Evolutionary conservation across 1,140 invertebrate species (phyloP), one percentile per base, ranked within the genome.

Genomic region (Tribolium castaneum): DNA sequence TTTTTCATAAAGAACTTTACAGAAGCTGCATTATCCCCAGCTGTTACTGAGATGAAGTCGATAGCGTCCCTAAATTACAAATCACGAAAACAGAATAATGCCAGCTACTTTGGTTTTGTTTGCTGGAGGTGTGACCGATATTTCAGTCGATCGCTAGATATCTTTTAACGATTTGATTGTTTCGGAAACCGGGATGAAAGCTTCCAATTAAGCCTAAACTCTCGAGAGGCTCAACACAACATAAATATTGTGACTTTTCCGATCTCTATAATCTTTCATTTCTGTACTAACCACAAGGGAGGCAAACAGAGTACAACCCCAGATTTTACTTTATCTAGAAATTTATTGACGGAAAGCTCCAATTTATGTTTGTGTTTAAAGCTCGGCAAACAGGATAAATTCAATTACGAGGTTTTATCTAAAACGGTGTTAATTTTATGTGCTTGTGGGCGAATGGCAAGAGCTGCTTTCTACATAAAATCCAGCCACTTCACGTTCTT

Each of bases 1-100:
- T 66, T 66, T 66, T 66, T 66, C 59, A 66, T 66, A 66, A 66
- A 35, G 59, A 66, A 66, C 59, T 66, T 66, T 62, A 12, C 22
- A 66, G 59, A 66, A 66, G 59, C 59, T 66, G 35, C 59, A 66
- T 66, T 66, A 66, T 66, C 59, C 59, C 14, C 59, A 66, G 59
- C 59, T 66, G 59, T 35, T 66, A 30, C 25, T 3, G 56, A 62
- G 56, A 62, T 62, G 56, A 62, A 66, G 30, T 35, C 59, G 59
- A 66, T 62, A 19, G 25, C 56, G 59, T 66, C 59, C 13, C 34
- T 2, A 66, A 66, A 62, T 62, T 62, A 62, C 22, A 30, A 13
- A 66, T 66, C 12, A 66, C 59, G 59, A 66, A 66, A 66, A 66
- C 59, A 66, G 30, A 66, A 66, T 66, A 66, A 66, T 35, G 10